Conservation (phyloP, 2,113 vertebrate genomes). For the Tricholaema leucomelas region DNA sequence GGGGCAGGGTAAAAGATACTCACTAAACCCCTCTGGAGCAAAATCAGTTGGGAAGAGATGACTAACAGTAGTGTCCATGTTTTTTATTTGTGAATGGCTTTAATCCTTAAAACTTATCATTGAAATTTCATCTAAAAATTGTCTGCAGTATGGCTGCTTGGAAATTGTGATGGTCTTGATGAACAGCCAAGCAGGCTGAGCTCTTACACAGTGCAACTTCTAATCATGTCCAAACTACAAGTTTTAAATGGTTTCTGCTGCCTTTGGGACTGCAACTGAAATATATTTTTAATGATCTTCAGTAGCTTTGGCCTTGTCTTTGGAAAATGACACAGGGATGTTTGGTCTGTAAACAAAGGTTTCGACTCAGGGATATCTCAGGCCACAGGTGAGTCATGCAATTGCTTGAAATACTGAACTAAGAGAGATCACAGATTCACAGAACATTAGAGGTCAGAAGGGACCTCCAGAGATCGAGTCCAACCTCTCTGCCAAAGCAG, state of each 20-base stretch:
- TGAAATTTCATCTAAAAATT: background rate
- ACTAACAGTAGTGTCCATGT: background rate
- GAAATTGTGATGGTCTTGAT: background rate
- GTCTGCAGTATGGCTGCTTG: background rate
- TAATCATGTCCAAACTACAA: background rate
- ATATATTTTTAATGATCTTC: background rate
- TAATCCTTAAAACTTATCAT: background rate
- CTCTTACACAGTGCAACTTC: background rate
- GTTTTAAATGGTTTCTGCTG: background rate
- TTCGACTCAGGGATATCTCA: background rate
- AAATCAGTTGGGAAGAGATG: constrained; percentile 10
- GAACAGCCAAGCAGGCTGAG: background rate
- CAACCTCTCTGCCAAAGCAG: no score
- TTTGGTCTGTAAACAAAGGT: background rate
- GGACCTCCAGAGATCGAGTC: no score
- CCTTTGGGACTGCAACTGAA: background rate
- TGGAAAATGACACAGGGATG: background rate
- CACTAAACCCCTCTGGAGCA: background rate
- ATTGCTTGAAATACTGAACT: background rate
- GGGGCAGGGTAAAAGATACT: background rate
- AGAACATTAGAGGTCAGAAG: no score
- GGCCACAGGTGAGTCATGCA: background rate
- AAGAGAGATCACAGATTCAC: background rate
- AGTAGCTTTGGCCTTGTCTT: background rate
- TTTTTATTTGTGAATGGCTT: background rate